Evolutionary conservation across 2,113 vertebrate species (phyloP).

Genomic region (Oreochromis niloticus): DNA sequence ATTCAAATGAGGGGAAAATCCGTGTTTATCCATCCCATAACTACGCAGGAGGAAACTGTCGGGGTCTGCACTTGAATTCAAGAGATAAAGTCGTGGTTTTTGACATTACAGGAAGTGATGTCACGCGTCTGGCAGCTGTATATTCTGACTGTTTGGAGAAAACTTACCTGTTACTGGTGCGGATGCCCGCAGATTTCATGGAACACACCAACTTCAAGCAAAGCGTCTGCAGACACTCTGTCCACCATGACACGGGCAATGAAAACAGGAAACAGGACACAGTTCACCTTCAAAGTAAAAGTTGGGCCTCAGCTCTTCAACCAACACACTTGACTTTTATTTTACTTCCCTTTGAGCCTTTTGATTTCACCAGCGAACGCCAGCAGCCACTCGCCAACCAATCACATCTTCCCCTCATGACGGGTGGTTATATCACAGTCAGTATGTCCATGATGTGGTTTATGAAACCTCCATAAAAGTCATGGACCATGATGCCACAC

Average conservation of each 20-base stretch:
- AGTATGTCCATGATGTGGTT: background rate
- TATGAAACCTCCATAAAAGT: background rate
- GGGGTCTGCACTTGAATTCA: fast-evolving
- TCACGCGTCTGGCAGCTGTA: background rate
- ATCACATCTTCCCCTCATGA: background rate
- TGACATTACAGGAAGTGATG: background rate
- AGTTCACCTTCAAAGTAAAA: background rate
- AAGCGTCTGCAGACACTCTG: background rate
- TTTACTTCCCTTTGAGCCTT: background rate
- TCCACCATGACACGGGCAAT: fast-evolving
- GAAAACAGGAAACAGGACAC: background rate
- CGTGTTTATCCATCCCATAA: fast-evolving
- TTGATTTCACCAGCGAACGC: background rate
- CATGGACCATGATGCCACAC: fast-evolving
- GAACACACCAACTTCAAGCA: background rate
- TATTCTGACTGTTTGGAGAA: fast-evolving
- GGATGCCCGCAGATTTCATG: fast-evolving
- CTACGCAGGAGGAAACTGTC: background rate
- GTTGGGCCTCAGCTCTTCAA: background rate
- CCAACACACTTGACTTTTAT: background rate
- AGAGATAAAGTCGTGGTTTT: fast-evolving
- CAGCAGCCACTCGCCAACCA: background rate
- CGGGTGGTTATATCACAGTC: fast-evolving
- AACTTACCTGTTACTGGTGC: fast-evolving
- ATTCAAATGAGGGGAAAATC: background rate